Evolutionary conservation across 2,797 vertebrate genomes (phyloP).

Genomic region (Psittacula derbiana): DNA sequence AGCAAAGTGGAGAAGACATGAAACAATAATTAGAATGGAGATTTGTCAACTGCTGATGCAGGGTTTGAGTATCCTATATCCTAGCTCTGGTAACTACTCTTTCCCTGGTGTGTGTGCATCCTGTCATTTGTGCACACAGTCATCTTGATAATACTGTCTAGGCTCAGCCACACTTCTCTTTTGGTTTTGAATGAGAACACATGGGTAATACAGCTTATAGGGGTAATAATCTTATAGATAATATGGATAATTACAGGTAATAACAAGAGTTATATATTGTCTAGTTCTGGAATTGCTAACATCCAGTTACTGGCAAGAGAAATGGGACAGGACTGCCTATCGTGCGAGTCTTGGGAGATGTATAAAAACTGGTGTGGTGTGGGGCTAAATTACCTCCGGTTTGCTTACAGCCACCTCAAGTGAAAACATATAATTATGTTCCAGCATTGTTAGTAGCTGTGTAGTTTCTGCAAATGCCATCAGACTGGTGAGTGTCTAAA

Average conservation of each 20-base stretch:
- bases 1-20: neutral
- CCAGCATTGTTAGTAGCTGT: neutral
- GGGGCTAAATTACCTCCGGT: neutral
- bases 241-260: neutral
- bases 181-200: neutral
- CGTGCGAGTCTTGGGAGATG: neutral
- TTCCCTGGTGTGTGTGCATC: neutral
- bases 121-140: neutral
- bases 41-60: neutral
- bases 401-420: slow-evolving; percentile 40
- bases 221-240: neutral
- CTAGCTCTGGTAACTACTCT: neutral
- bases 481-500: neutral
- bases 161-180: neutral
- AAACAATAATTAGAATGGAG: slow-evolving; percentile 7
- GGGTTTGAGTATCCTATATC: neutral
- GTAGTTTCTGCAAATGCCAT: slow-evolving; percentile 14
- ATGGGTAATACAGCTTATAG: neutral
- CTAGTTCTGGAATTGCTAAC: neutral
- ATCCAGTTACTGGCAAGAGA: neutral
- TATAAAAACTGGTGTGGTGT: slow-evolving; percentile 7
- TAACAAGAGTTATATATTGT: neutral
- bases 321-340: neutral
- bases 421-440: slow-evolving; percentile 25
- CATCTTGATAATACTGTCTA: neutral